A percentile compares a stretch with the other conserved stretches of the same genome.
Conservation (phyloP, 1,140 invertebrate species). For the Leptinotarsa defecta region DNA sequence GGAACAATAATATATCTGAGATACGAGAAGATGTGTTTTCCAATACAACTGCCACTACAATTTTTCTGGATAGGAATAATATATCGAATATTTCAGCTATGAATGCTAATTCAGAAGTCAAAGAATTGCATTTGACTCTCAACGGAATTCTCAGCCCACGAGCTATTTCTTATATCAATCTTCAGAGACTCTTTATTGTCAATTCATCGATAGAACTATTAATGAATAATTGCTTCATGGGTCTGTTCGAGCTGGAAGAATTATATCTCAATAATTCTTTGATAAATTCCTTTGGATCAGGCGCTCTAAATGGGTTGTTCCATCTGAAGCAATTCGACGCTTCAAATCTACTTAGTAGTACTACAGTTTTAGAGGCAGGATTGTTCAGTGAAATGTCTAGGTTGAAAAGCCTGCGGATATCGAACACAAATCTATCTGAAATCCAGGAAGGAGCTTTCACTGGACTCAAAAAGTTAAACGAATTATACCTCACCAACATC, state of each 20-base stretch:
- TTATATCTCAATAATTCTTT: conserved; percentile 2
- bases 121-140: conserved; percentile 2
- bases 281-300: background rate
- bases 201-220: conserved; percentile 7
- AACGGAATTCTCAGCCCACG: background rate
- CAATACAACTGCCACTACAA: background rate
- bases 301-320: conserved; percentile 15
- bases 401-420: background rate
- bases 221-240: background rate
- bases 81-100: background rate
- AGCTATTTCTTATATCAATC: background rate
- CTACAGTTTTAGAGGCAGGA: background rate
- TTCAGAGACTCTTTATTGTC: background rate
- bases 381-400: background rate
- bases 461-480: background rate
- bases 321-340: conserved; percentile 8
- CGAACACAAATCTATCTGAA: background rate
- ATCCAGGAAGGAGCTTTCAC: background rate
- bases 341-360: background rate
- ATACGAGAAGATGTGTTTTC: background rate
- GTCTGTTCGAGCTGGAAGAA: background rate
- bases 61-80: background rate
- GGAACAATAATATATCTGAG: conserved; percentile 2
- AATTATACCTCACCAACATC: background rate
- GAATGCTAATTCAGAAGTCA: background rate